Base-by-base conservation (phyloP, 2,113 vertebrate genomes). In the Osmerus eperlanus region DNA sequence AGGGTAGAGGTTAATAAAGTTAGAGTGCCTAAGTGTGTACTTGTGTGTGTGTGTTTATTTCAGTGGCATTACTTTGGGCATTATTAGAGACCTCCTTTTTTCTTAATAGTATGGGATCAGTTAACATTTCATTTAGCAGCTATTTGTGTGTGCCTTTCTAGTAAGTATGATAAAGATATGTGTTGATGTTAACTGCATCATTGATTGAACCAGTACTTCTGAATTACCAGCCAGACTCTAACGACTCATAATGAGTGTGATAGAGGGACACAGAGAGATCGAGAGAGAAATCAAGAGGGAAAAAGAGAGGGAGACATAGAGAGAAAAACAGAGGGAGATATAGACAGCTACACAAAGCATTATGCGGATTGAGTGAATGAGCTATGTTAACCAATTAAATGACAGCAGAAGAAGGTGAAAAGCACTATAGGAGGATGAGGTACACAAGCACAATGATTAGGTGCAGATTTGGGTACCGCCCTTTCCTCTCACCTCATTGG, bases 401-500 rank as follows among this genome's bases (percentile, higher is more conserved):
- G 29, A 18, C 41, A 28, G 54, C 59, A 36, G 6, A 41, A 47
- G 58, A 25, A 70, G 65, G 60, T 75, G 67, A 41, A 73, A 65
- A 72, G 56, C 69, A 70, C 62, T 47, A 71, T 23, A 21, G 41
- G n/a, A 62, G 9, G 9, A 52, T 64, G 32, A 51, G 77, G 32
- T 7, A 36, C 32, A 36, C 32, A 47, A 47, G 41, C 25, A 28
- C 36, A 66, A 70, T 18, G 19, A 59, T 69, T 81, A 83, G 79
- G 76, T 81, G 78, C 72, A 74, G 16, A 65, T 64, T 58, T 28
- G 25, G 25, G 25, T 28, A 28, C 25, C 25, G 25, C 25, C 25
- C 25, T 28, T 28, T 25, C 21, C 76, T 65, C 64, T 58, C 52
- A 67, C 61, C 76, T 83, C 82, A 81, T 72, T 70, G 74, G 66